A percentile compares a stretch with the other conserved stretches of the same genome.
phyloP scores from a whole-genome alignment of 1,140 invertebrate species.

The Nixonia krombeini region DNA sequence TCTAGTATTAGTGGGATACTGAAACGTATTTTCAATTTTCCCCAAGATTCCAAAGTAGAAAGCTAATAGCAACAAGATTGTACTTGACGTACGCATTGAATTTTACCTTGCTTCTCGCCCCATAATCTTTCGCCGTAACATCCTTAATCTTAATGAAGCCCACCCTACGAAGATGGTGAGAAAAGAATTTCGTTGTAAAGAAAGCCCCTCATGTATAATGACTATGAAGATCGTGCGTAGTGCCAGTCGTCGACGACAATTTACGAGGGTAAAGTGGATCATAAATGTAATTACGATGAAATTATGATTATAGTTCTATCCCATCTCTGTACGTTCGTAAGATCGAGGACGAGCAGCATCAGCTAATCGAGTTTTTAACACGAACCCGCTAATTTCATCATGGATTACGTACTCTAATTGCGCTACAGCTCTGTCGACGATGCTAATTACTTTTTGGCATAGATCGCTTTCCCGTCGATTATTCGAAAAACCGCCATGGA shows the following conservation, averaged over 20 bases:
- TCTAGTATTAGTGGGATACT: no score
- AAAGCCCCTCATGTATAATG: constrained; percentile 42
- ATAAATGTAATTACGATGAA: constrained; percentile 70
- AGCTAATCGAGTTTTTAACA: constrained; percentile 48
- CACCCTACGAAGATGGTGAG: constrained; percentile 30
- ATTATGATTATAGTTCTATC: constrained; percentile 69
- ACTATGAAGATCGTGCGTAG: constrained; percentile 37
- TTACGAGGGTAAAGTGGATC: constrained; percentile 68
- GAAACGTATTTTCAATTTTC: no score
- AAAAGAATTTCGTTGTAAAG: constrained; percentile 47
- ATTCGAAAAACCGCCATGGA: constrained; percentile 17
- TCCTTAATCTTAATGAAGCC: constrained; percentile 49
- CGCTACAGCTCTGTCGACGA: constrained; percentile 16
- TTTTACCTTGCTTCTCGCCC: constrained; percentile 39
- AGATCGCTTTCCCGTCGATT: constrained; percentile 15
- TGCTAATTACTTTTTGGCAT: constrained; percentile 37
- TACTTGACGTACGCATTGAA: constrained; percentile 26
- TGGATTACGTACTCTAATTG: constrained; percentile 44
- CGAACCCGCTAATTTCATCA: constrained; percentile 43
- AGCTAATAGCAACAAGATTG: no score
- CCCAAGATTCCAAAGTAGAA: no score
- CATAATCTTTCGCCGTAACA: no score
- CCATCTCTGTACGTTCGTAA: constrained; percentile 31
- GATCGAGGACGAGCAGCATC: constrained; percentile 29
- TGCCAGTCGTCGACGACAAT: constrained; percentile 59